Evolutionary conservation across 2,797 vertebrate species (phyloP).

Genomic region (Enteromius mattozi): DNA sequence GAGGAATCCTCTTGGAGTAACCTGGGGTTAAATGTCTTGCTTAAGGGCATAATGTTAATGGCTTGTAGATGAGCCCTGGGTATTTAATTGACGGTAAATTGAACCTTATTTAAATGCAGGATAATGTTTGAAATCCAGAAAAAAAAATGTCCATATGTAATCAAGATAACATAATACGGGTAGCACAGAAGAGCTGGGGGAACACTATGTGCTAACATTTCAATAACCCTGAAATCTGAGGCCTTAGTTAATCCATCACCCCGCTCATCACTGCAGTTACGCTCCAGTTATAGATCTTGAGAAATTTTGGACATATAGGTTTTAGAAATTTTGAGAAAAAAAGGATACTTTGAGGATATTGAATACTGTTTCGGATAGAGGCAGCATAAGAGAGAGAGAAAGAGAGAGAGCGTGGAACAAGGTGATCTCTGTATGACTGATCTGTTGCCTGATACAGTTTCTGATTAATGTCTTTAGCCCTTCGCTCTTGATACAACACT

Average conservation of each 20-base stretch:
- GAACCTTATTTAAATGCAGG: neutral
- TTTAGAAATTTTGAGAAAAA: slow-evolving; percentile 7
- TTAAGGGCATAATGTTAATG: neutral
- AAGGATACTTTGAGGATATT: neutral
- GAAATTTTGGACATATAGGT: slow-evolving; percentile 16
- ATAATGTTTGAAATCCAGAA: neutral
- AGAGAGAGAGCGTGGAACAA: neutral
- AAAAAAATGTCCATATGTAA: neutral
- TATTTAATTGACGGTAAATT: neutral
- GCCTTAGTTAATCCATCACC: slow-evolving; percentile 17
- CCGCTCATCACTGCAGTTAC: slow-evolving; percentile 1
- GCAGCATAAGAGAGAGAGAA: neutral
- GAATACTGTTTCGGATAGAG: neutral
- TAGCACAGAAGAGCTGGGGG: neutral
- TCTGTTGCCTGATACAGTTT: slow-evolving; percentile 3
- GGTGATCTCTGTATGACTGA: neutral
- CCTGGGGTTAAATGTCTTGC: neutral
- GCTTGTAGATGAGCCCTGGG: neutral
- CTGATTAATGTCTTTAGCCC: neutral
- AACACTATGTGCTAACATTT: slow-evolving; percentile 33
- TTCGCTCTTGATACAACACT: slow-evolving; percentile 21
- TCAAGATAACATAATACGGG: neutral
- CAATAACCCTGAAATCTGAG: slow-evolving; percentile 41
- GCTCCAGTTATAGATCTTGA: slow-evolving; percentile 16
- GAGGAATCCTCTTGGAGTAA: neutral